These are phyloP conservation scores for Vesta saturnalis DNA, from an alignment of 2,888 invertebrate genomes.

Conservation along the genomic window DNA sequence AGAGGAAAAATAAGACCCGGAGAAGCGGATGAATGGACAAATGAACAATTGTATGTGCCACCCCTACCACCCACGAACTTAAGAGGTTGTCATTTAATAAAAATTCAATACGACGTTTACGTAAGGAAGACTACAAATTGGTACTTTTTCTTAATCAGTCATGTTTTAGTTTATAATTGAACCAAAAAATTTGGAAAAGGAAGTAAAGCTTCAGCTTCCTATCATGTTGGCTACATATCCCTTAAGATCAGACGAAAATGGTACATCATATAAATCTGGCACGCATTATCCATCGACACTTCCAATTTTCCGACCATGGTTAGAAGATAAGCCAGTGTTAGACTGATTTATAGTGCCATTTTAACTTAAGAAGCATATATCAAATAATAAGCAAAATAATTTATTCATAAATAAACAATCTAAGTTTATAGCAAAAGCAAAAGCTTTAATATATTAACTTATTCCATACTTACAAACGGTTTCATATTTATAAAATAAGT, in stretches of 20 bases:
- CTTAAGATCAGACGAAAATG: slow-evolving; percentile 74
- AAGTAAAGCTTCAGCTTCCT: slow-evolving; percentile 90
- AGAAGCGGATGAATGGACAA: slow-evolving; percentile 85
- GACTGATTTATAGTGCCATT: slow-evolving; percentile 48
- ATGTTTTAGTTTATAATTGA: slow-evolving; percentile 83
- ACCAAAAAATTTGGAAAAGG: slow-evolving; percentile 91
- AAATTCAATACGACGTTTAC: slow-evolving; percentile 92
- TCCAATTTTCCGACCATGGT: slow-evolving; percentile 91
- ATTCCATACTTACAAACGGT: neutral
- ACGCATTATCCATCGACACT: slow-evolving; percentile 93
- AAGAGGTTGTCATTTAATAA: slow-evolving; percentile 92
- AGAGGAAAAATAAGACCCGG: slow-evolving; percentile 86
- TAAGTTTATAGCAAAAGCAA: neutral
- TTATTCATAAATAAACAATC: neutral
- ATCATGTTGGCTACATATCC: slow-evolving; percentile 94
- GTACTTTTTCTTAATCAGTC: neutral
- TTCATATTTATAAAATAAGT: neutral
- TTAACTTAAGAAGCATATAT: slow-evolving; percentile 5
- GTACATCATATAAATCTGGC: slow-evolving; percentile 77
- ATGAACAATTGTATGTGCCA: slow-evolving; percentile 90
- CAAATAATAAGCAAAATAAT: neutral
- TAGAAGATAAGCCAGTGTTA: slow-evolving; percentile 73
- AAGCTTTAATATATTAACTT: slow-evolving; percentile 14
- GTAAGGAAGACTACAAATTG: slow-evolving; percentile 73
- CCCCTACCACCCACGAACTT: slow-evolving; percentile 94